These are phyloP conservation scores for Gobionotothen gibberifrons DNA, from an alignment of 2,797 vertebrate genomes.

Conservation along the genomic window DNA sequence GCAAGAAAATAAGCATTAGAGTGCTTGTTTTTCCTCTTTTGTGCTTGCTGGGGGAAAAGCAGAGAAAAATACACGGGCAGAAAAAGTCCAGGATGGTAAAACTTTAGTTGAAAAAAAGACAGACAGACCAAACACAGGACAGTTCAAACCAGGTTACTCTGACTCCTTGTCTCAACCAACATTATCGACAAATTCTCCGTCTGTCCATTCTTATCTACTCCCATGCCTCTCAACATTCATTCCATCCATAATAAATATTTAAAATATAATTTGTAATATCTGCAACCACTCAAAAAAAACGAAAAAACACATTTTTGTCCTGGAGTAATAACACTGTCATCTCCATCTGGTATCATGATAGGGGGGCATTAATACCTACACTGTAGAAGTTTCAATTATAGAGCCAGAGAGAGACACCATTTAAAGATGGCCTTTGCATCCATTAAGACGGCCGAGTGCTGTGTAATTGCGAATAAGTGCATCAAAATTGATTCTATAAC, in stretches of 20 bases:
- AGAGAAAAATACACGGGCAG: neutral
- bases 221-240: neutral
- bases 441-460: too few relatives aligned
- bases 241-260: neutral
- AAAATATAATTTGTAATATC: neutral
- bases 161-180: neutral
- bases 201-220: neutral
- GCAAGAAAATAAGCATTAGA: too few relatives aligned
- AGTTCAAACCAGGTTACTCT: neutral
- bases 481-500: neutral
- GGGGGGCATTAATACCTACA: neutral
- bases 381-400: neutral
- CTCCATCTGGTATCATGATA: too few relatives aligned
- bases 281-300: neutral
- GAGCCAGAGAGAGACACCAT: neutral
- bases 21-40: too few relatives aligned
- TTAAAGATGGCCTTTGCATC: neutral
- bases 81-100: neutral
- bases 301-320: neutral
- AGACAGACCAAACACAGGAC: neutral
- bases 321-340: neutral
- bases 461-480: too few relatives aligned
- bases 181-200: neutral
- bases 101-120: neutral
- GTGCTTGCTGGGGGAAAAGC: neutral